Conservation (phyloP, 2,797 vertebrate genomes). For the Ambastaia sidthimunki region DNA sequence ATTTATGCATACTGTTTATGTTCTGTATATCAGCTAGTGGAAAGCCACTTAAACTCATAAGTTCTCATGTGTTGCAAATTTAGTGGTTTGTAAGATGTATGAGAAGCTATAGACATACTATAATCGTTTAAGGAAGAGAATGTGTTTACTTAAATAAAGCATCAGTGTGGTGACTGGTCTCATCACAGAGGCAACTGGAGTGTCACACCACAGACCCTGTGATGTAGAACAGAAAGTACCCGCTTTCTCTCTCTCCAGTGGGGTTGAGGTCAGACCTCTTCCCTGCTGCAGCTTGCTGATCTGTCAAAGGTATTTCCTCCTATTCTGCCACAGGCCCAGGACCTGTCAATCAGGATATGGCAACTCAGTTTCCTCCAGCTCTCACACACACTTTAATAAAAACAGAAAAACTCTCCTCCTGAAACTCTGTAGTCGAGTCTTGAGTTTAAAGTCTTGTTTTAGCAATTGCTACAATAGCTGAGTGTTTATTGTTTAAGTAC, state of each 20-base stretch:
- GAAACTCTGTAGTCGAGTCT: background rate
- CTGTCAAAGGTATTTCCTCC: slow-evolving; percentile 79
- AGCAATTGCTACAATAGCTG: background rate
- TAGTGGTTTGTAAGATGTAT: background rate
- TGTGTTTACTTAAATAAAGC: slow-evolving; percentile 44
- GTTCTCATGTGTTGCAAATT: background rate
- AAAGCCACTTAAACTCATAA: background rate
- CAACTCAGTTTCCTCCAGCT: slow-evolving; percentile 64
- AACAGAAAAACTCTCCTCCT: background rate
- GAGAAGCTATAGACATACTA: slow-evolving; percentile 8
- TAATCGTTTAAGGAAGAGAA: slow-evolving; percentile 1
- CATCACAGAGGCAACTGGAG: slow-evolving; percentile 45
- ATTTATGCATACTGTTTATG: slow-evolving; percentile 10
- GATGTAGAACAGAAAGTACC: slow-evolving; percentile 17
- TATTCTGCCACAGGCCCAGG: slow-evolving; percentile 65
- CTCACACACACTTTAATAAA: slow-evolving; percentile 23
- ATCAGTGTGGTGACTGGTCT: slow-evolving; percentile 54
- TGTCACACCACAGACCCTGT: background rate
- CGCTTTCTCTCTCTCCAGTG: background rate
- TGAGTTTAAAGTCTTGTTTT: background rate
- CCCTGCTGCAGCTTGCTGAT: slow-evolving; percentile 75
- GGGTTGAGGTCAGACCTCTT: slow-evolving; percentile 55
- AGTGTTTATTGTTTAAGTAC: background rate
- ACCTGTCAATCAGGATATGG: slow-evolving; percentile 68
- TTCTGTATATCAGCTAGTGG: background rate